Evolutionary conservation across 2,888 invertebrate genomes (phyloP).

Genomic region (Chromoteleia sp.): DNA sequence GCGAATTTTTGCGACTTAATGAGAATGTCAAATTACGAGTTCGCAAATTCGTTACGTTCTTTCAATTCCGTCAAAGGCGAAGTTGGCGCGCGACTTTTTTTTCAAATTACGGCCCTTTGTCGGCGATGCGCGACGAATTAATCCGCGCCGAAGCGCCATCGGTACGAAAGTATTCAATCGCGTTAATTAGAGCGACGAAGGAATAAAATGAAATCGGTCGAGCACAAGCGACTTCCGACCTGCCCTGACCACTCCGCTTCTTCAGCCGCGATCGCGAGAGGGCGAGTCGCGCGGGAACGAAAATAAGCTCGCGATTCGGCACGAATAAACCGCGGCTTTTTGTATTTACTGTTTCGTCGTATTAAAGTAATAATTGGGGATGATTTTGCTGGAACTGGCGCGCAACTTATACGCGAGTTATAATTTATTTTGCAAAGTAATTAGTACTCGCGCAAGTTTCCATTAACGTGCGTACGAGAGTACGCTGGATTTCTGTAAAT

Average conservation of each 20-base stretch:
- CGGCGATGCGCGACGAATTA: constrained; percentile 9
- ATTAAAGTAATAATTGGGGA: constrained; percentile 31
- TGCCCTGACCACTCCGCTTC: not conserved
- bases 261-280: not conserved
- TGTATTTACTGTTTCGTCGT: constrained; percentile 30
- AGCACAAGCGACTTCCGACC: not conserved
- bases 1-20: constrained; percentile 50
- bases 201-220: constrained; percentile 6
- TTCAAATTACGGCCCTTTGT: constrained; percentile 42
- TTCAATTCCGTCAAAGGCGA: constrained; percentile 41
- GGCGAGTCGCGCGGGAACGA: not conserved
- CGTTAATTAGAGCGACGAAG: constrained; percentile 12
- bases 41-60: constrained; percentile 40
- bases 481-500: constrained; percentile 1
- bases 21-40: constrained; percentile 49
- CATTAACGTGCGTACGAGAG: constrained; percentile 22
- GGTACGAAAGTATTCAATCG: constrained; percentile 29
- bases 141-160: constrained; percentile 3
- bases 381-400: constrained; percentile 9
- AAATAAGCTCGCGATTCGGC: constrained; percentile 6
- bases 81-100: constrained; percentile 7
- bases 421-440: constrained; percentile 35
- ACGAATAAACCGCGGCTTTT: constrained; percentile 21
- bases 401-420: constrained; percentile 21
- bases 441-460: constrained; percentile 34